Evolutionary conservation across 2,113 vertebrate species (phyloP).

Genomic region (Mystacornis crossleyi): DNA sequence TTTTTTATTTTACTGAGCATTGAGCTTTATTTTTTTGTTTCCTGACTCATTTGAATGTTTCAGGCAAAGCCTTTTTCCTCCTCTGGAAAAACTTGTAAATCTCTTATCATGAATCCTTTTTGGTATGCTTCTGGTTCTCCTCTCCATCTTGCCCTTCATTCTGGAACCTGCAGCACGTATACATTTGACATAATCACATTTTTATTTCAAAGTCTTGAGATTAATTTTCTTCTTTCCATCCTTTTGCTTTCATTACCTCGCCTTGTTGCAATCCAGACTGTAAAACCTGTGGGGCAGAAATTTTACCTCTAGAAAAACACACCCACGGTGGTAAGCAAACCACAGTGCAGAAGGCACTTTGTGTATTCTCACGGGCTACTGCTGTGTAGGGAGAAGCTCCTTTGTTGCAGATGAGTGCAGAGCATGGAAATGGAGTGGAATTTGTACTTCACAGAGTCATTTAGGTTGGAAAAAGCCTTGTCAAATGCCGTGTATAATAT

Average conservation of each 20-base stretch:
- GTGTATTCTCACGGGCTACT: not conserved
- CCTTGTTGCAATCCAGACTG: not conserved
- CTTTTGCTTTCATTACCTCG: not conserved
- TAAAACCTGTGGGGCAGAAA: not conserved
- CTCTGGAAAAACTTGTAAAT: not conserved
- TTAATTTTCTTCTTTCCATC: not conserved
- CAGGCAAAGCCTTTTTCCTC: not conserved
- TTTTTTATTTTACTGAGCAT: no score
- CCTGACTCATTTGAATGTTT: not conserved
- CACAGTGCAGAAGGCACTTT: not conserved
- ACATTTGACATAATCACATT: not conserved
- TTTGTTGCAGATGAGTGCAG: not conserved
- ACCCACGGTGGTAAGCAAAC: not conserved
- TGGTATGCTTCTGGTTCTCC: not conserved
- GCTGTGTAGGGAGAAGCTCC: not conserved
- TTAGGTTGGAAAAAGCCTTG: not conserved
- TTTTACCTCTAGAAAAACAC: not conserved
- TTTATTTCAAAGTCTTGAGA: not conserved
- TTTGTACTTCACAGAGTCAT: not conserved
- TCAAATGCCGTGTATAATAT: not conserved
- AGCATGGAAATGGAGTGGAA: not conserved
- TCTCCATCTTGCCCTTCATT: not conserved
- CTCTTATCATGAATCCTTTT: not conserved
- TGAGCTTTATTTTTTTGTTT: not conserved
- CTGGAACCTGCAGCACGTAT: not conserved